Conservation (phyloP, 2,797 vertebrate species). For the Sitta carolinensis region DNA sequence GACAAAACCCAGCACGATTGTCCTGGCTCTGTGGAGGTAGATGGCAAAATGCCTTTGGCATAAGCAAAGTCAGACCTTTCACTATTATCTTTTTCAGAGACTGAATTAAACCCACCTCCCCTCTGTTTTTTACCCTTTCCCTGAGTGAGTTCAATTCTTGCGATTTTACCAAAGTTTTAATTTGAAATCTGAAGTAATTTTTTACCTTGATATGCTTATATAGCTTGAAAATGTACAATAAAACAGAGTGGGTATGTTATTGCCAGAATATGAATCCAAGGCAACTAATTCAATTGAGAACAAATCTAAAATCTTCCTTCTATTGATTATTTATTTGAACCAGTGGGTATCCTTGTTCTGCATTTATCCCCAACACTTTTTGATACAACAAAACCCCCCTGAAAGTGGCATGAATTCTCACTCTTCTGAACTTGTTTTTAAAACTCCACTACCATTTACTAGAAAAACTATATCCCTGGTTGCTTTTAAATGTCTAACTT, state of each 20-base stretch:
- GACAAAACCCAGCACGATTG: neutral
- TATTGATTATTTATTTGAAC: neutral
- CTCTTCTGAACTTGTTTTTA: neutral
- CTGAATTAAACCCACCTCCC: neutral
- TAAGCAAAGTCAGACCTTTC: neutral
- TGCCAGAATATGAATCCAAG: neutral
- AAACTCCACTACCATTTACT: neutral
- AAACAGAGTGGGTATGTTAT: neutral
- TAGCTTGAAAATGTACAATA: neutral
- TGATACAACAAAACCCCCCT: neutral
- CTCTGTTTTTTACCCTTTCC: no score
- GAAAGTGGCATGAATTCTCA: neutral
- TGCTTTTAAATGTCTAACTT: neutral
- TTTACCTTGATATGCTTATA: neutral
- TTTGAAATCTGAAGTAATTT: conserved; percentile 20
- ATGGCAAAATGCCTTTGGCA: conserved; percentile 49
- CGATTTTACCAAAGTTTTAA: neutral
- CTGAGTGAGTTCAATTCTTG: neutral
- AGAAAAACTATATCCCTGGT: neutral
- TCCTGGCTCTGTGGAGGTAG: conserved; percentile 17
- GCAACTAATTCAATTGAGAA: neutral
- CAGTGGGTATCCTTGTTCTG: neutral
- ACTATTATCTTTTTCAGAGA: neutral
- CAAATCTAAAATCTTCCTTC: neutral
- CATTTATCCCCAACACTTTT: neutral